These are phyloP conservation scores for Gymnarchus niloticus DNA, from an alignment of 2,113 vertebrate genomes.

Conservation along the genomic window DNA sequence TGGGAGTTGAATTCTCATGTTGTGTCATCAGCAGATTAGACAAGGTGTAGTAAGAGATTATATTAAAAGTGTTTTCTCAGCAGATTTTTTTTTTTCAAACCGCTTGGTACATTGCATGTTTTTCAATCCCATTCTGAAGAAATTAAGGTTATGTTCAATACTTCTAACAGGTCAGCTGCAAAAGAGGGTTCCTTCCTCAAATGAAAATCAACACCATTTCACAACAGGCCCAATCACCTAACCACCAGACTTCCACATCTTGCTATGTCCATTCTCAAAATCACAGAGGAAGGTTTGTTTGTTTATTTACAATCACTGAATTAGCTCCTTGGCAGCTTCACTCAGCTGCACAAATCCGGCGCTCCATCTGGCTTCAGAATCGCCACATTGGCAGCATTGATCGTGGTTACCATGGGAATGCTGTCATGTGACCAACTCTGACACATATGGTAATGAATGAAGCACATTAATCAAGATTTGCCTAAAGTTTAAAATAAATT, in stretches of 20 bases:
- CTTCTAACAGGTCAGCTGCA: background rate
- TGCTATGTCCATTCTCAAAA: background rate
- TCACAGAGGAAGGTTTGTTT: slow-evolving; percentile 8
- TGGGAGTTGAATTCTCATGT: background rate
- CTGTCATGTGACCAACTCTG: slow-evolving; percentile 18
- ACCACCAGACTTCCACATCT: background rate
- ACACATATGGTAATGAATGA: slow-evolving; percentile 7
- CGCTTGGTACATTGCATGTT: background rate
- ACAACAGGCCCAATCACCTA: background rate
- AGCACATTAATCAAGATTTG: slow-evolving; percentile 18
- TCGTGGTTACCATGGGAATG: background rate
- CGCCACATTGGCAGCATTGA: slow-evolving; percentile 15
- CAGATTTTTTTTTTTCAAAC: background rate
- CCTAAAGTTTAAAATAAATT: background rate
- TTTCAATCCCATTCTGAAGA: background rate
- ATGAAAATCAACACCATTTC: background rate
- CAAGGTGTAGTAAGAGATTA: slow-evolving; percentile 1
- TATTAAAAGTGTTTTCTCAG: background rate
- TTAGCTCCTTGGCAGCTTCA: slow-evolving; percentile 19
- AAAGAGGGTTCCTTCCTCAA: background rate
- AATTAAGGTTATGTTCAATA: background rate
- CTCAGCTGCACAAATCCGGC: slow-evolving; percentile 2
- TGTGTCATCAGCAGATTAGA: background rate
- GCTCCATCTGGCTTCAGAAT: slow-evolving; percentile 9
- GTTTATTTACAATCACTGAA: slow-evolving; percentile 5